A percentile compares a stretch with the other conserved stretches of the same genome.
Conservation (phyloP, 2,113 vertebrate genomes). For the Thryonomys swinderianus region DNA sequence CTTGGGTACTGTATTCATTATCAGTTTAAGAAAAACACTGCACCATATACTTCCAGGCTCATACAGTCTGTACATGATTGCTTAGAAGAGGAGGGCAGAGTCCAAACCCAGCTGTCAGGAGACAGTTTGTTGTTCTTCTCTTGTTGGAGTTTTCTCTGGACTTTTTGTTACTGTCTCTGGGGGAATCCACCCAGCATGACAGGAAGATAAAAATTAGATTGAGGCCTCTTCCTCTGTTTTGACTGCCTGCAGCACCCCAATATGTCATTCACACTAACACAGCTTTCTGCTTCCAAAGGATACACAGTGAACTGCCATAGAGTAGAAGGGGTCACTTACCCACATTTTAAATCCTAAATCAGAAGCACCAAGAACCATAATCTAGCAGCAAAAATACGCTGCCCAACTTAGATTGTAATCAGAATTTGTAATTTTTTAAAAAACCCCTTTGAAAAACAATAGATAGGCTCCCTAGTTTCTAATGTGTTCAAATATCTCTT, state of each 20-base stretch:
- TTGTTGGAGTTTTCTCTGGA: slow-evolving; percentile 69
- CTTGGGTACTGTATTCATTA: slow-evolving; percentile 53
- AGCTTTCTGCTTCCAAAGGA: slow-evolving; percentile 55
- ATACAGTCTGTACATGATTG: neutral
- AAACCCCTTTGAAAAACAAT: neutral
- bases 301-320: neutral
- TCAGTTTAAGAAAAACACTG: slow-evolving; percentile 72
- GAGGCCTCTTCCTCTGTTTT: slow-evolving; percentile 67
- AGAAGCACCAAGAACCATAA: slow-evolving; percentile 39
- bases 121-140: slow-evolving; percentile 75
- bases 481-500: neutral
- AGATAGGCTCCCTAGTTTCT: neutral
- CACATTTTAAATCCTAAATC: slow-evolving; percentile 42
- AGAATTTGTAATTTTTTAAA: neutral
- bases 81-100: slow-evolving; percentile 39
- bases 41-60: slow-evolving; percentile 11
- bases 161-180: slow-evolving; percentile 63
- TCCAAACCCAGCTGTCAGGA: slow-evolving; percentile 75
- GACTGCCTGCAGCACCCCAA: slow-evolving; percentile 60
- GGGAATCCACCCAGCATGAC: slow-evolving; percentile 60
- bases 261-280: slow-evolving; percentile 36
- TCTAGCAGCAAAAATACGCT: slow-evolving; percentile 15
- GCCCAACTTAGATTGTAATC: neutral
- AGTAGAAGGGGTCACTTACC: slow-evolving; percentile 29
- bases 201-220: slow-evolving; percentile 76